Evolutionary conservation across 2,888 invertebrate genomes (phyloP).

Genomic region (Synergus itoensis): DNA sequence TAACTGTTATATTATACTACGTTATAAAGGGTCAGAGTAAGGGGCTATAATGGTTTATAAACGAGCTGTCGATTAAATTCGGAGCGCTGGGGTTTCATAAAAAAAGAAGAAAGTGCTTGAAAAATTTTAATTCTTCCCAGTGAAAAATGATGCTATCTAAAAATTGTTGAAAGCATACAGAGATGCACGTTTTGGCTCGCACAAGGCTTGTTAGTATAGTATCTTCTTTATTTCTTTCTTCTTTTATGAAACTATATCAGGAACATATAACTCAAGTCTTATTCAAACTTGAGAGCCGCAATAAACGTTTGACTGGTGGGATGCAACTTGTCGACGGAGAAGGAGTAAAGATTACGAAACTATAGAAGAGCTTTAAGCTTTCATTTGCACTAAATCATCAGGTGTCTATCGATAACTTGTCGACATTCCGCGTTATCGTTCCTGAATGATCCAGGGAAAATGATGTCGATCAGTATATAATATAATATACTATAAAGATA

Average conservation of each 20-base stretch:
- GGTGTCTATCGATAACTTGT: not conserved
- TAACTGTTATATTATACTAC: not conserved
- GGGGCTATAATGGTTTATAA: not conserved
- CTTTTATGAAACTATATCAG: not conserved
- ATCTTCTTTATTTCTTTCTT: not conserved
- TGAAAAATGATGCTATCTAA: not conserved
- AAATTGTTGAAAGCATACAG: not conserved
- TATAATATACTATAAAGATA: too few relatives aligned
- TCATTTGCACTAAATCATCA: conserved; percentile 2
- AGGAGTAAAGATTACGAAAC: not conserved
- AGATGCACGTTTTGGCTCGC: too few relatives aligned
- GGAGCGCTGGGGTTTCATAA: not conserved
- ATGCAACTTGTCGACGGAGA: not conserved
- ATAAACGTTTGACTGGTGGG: not conserved
- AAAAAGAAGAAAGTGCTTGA: not conserved
- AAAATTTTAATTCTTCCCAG: not conserved
- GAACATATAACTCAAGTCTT: not conserved
- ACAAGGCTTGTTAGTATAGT: not conserved
- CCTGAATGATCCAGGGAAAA: not conserved
- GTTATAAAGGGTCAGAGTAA: not conserved
- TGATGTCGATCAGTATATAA: not conserved
- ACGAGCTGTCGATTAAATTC: not conserved
- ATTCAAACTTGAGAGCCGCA: not conserved
- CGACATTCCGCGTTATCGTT: not conserved
- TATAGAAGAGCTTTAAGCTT: not conserved